phyloP scores from a whole-genome alignment of 2,888 invertebrate genomes.

The Boloria selene region DNA sequence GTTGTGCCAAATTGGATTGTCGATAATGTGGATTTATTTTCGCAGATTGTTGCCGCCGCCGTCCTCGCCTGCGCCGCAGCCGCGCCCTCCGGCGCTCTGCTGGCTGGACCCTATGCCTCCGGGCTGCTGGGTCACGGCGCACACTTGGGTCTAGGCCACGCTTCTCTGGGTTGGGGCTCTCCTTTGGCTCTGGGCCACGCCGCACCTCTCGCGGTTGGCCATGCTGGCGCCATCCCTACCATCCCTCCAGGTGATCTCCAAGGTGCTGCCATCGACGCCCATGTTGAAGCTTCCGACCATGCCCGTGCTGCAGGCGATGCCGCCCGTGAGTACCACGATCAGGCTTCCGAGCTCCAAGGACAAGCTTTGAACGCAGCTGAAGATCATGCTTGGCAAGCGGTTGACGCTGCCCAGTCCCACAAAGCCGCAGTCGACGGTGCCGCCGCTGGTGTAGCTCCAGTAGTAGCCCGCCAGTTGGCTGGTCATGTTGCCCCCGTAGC shows the following conservation, averaged over 20 bases:
- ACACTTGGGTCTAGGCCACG: conserved; percentile 41
- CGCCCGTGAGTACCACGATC: conserved; percentile 72
- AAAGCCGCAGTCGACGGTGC: conserved; percentile 74
- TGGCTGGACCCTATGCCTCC: conserved; percentile 61
- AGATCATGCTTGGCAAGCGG: conserved; percentile 75
- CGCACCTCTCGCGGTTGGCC: conserved; percentile 51
- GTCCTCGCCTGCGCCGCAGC: conserved; percentile 75
- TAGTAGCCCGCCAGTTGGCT: conserved; percentile 71
- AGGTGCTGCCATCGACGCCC: conserved; percentile 74
- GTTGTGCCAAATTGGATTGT: conserved; percentile 44
- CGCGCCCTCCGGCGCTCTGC: conserved; percentile 67
- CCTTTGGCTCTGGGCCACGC: conserved; percentile 56
- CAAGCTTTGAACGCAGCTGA: conserved; percentile 76
- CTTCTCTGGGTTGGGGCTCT: conserved; percentile 48
- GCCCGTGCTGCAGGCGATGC: conserved; percentile 73
- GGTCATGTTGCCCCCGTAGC: conserved; percentile 57
- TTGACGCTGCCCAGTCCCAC: conserved; percentile 73
- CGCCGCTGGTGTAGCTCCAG: conserved; percentile 73
- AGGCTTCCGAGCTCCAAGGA: conserved; percentile 72
- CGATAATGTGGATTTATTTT: conserved; percentile 49
- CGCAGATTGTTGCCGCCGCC: conserved; percentile 82
- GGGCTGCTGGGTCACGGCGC: conserved; percentile 40
- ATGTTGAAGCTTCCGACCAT: conserved; percentile 73
- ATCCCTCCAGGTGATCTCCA: conserved; percentile 74
- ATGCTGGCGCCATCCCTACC: conserved; percentile 64